Conservation (phyloP, 35 echinoderm and acorn worm genomes). For the Acanthaster planci region DNA sequence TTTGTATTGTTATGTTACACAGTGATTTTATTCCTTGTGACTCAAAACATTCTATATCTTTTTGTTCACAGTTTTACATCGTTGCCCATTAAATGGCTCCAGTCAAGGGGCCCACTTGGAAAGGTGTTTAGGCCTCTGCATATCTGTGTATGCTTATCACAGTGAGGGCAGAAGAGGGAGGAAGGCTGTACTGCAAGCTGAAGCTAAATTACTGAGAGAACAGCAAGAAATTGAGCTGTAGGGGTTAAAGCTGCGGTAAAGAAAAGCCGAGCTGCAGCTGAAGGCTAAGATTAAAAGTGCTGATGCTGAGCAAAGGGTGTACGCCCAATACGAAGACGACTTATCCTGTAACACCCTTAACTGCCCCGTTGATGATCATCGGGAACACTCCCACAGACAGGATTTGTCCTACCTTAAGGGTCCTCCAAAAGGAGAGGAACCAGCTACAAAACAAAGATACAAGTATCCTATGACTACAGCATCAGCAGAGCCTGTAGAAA, state of each 20-base stretch:
- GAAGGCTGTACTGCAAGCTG: conserved; percentile 33
- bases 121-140: no score
- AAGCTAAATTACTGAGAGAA: conserved; percentile 10
- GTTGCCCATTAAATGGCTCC: no score
- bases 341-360: neutral
- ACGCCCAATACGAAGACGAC: conserved; percentile 13
- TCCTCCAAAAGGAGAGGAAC: neutral
- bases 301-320: conserved; percentile 17
- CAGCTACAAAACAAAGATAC: neutral
- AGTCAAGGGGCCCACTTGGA: no score
- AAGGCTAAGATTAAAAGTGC: neutral
- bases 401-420: neutral
- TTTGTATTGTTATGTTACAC: no score
- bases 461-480: conserved; percentile 33
- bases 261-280: neutral
- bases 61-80: no score
- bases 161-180: no score
- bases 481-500: conserved; percentile 55
- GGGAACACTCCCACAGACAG: neutral
- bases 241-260: conserved; percentile 7
- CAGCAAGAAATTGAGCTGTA: conserved; percentile 19
- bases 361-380: neutral
- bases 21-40: no score
- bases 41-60: no score
- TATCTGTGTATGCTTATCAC: no score